Conservation (phyloP, 2,888 invertebrate species). For the Phorcus lineatus region DNA sequence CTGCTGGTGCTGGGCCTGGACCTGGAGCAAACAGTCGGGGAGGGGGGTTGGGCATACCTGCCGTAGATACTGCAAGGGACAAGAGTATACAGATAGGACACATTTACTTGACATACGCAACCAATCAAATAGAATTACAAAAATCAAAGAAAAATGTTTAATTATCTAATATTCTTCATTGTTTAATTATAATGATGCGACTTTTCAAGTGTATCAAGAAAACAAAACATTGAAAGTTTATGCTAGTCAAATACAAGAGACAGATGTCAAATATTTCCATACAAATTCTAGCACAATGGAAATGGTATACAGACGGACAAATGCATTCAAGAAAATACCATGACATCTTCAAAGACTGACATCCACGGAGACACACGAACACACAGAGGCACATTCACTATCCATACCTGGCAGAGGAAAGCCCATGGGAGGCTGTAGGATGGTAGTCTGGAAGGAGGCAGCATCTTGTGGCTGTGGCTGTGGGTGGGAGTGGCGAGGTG, state of each 20-base stretch:
- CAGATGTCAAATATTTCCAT: too few relatives aligned
- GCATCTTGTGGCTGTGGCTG: constrained; percentile 33
- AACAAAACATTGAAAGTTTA: too few relatives aligned
- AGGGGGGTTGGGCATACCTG: constrained; percentile 40
- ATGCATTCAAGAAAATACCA: too few relatives aligned
- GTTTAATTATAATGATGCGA: too few relatives aligned
- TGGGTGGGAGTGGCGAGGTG: constrained; percentile 28
- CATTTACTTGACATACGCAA: not conserved
- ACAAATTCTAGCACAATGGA: too few relatives aligned
- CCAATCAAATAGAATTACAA: not conserved
- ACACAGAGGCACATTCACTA: too few relatives aligned
- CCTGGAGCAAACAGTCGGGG: constrained; percentile 42
- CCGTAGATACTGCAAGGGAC: constrained; percentile 37
- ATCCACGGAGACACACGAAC: too few relatives aligned
- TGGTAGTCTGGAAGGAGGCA: constrained; percentile 36
- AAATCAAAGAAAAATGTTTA: not conserved
- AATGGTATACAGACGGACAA: too few relatives aligned
- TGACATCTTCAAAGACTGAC: too few relatives aligned
- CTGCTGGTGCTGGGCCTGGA: constrained; percentile 36
- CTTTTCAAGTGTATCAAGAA: too few relatives aligned
- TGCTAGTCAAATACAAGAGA: too few relatives aligned
- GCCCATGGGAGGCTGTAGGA: constrained; percentile 39
- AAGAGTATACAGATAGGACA: not conserved
- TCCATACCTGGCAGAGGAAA: constrained; percentile 42
- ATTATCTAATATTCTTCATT: not conserved